Percentiles rank a stretch among this genome's conserved stretches.
These are phyloP conservation scores for Stictonetta naevosa DNA, from an alignment of 2,113 vertebrate genomes.

Conservation along the genomic window DNA sequence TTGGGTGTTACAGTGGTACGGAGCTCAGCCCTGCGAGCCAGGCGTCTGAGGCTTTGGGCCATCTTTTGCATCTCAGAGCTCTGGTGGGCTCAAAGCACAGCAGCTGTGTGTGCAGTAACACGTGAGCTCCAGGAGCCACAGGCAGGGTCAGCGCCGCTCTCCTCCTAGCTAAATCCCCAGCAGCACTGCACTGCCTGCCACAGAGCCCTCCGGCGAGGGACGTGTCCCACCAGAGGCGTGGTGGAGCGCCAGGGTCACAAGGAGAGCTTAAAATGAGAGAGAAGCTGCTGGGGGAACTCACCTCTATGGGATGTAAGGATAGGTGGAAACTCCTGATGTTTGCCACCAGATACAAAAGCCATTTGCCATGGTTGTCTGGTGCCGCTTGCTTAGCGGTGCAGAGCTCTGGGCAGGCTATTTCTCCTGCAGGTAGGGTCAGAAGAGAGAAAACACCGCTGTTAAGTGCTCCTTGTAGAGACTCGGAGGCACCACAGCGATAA, in stretches of 20 bases:
- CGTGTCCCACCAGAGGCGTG: not conserved
- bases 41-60: not conserved
- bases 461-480: not conserved
- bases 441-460: not conserved
- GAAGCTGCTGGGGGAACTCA: not conserved
- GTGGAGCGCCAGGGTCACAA: not conserved
- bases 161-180: not conserved
- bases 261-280: not conserved
- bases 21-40: not conserved
- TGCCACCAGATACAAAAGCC: not conserved
- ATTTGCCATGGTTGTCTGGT: not conserved
- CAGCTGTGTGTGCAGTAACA: no score
- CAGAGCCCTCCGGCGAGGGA: not conserved
- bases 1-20: not conserved
- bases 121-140: not conserved
- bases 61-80: not conserved
- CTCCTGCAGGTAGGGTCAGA: not conserved
- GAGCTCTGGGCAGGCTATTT: not conserved
- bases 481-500: fast-evolving
- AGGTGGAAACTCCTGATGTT: not conserved
- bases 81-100: no score
- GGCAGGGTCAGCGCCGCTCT: not conserved
- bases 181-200: not conserved
- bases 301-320: not conserved
- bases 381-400: fast-evolving